These are phyloP conservation scores for Gymnorhina tibicen DNA, from an alignment of 2,113 vertebrate species.

Conservation along the genomic window DNA sequence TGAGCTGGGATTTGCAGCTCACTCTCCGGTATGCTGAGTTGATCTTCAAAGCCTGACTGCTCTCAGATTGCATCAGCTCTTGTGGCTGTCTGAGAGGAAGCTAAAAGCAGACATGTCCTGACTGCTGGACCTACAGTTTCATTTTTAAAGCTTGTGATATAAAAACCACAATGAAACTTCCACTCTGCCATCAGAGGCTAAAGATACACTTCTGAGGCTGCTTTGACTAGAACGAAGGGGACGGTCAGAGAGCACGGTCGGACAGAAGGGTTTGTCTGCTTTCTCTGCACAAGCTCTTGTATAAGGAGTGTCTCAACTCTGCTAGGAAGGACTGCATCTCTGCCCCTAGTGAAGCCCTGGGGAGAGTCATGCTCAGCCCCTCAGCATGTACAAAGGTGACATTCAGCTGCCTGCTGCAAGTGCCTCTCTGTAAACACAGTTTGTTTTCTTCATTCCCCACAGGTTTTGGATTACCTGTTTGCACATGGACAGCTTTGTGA, in stretches of 20 bases:
- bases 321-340: neutral
- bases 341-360: neutral
- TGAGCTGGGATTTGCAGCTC: neutral
- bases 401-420: rapidly evolving
- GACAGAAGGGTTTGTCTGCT: neutral
- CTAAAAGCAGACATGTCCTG: neutral
- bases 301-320: rapidly evolving
- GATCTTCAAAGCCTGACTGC: neutral
- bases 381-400: neutral
- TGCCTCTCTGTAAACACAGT: neutral
- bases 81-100: neutral
- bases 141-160: neutral
- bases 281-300: neutral
- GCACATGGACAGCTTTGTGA: constrained; percentile 91
- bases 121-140: neutral
- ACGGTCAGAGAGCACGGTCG: neutral
- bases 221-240: neutral
- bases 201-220: neutral
- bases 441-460: neutral
- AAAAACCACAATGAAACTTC: neutral
- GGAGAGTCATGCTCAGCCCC: rapidly evolving
- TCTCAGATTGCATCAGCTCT: neutral
- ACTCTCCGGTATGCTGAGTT: neutral
- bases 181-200: neutral
- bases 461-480: constrained; percentile 94